These are phyloP conservation scores for Galerucella pusilla DNA, from an alignment of 2,888 invertebrate species.

Conservation along the genomic window DNA sequence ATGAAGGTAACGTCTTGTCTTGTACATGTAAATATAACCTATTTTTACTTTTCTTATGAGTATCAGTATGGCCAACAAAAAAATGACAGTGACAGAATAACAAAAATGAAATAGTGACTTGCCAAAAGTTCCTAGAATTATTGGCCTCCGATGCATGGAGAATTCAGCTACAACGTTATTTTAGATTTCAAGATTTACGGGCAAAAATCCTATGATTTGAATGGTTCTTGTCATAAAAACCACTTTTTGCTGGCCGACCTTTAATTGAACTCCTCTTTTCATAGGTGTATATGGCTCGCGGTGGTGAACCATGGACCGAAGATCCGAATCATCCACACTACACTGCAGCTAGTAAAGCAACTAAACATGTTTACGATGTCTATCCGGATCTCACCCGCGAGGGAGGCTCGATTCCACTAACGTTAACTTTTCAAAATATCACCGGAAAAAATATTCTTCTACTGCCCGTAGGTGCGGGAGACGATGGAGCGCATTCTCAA, in stretches of 20 bases:
- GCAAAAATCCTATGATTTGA: no score
- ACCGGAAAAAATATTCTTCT: slow-evolving; percentile 94
- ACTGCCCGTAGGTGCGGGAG: slow-evolving; percentile 93
- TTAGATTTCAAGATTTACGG: no score
- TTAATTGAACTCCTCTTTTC: background rate
- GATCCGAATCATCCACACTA: slow-evolving; percentile 94
- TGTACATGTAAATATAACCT: background rate
- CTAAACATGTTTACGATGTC: slow-evolving; percentile 85
- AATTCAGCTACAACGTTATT: no score
- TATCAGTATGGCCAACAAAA: no score
- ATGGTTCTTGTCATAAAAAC: no score
- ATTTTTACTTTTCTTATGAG: no score
- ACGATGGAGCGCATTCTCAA: slow-evolving; percentile 99
- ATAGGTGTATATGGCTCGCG: slow-evolving; percentile 61
- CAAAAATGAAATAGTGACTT: no score
- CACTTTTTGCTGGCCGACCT: no score
- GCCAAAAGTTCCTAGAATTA: no score
- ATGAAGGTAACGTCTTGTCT: slow-evolving; percentile 73
- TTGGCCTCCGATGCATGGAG: no score
- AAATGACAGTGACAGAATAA: no score
- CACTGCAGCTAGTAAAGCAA: slow-evolving; percentile 85
- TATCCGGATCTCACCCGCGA: slow-evolving; percentile 96
- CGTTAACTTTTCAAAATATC: slow-evolving; percentile 91
- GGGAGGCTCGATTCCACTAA: slow-evolving; percentile 98
- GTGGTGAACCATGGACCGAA: slow-evolving; percentile 93